phyloP scores from a whole-genome alignment of 2,797 vertebrate species.

The Dromococcyx pavoninus region DNA sequence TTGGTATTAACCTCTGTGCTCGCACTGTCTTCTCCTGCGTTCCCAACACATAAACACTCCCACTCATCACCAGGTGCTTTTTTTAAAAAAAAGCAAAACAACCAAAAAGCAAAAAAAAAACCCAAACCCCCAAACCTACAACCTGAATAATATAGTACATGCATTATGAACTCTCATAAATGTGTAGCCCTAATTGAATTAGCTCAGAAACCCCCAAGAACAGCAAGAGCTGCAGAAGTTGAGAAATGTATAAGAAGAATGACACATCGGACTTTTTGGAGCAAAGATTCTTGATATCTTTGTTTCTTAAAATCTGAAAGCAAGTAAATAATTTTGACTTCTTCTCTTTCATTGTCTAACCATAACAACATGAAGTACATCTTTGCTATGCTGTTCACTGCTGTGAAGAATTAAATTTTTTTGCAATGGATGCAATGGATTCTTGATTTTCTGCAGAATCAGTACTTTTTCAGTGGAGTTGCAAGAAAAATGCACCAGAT shows the following conservation, averaged over 20 bases:
- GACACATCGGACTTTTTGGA: not conserved
- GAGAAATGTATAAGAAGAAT: not conserved
- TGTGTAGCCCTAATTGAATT: not conserved
- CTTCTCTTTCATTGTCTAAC: not conserved
- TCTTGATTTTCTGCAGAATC: not conserved
- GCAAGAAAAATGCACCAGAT: conserved; percentile 71
- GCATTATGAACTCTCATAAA: not conserved
- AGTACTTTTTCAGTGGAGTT: conserved; percentile 50
- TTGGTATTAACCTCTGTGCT: not conserved
- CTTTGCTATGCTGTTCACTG: not conserved
- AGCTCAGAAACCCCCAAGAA: not conserved
- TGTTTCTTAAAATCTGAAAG: not conserved
- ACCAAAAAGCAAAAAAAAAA: not conserved
- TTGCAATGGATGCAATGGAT: not conserved
- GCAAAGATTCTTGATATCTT: not conserved
- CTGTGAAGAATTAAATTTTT: not conserved
- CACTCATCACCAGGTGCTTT: not conserved
- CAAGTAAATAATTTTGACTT: not conserved
- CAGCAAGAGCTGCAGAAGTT: not conserved
- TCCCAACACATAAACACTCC: fast-evolving
- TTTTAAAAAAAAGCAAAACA: not conserved
- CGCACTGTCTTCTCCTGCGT: not conserved
- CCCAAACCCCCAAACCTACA: not conserved
- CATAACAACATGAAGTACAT: not conserved
- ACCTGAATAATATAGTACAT: not conserved